These are phyloP conservation scores for Salmo trutta DNA, from an alignment of 2,797 vertebrate genomes.

Conservation along the genomic window DNA sequence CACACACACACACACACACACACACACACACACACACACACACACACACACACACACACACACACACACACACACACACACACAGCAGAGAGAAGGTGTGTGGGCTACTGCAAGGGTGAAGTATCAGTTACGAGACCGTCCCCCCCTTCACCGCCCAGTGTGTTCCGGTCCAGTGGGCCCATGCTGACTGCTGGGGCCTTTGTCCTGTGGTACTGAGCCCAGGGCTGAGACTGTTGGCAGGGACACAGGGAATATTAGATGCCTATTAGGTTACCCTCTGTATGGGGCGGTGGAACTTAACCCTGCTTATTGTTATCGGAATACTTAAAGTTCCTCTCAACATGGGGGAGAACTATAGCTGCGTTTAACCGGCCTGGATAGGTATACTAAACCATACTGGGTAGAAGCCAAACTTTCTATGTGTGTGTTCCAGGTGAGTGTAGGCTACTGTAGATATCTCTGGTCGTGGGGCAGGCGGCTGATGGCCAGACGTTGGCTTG, in stretches of 20 bases:
- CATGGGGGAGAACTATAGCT: constrained; percentile 31
- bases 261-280: constrained; percentile 58
- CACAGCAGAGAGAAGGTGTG: constrained; percentile 25
- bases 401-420: constrained; percentile 25
- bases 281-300: constrained; percentile 53
- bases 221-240: constrained; percentile 43
- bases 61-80: constrained; percentile 16
- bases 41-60: constrained; percentile 25
- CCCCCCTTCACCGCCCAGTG: constrained; percentile 10
- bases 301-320: constrained; percentile 39
- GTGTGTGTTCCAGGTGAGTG: constrained; percentile 13
- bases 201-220: constrained; percentile 43
- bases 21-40: constrained; percentile 14
- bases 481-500: constrained; percentile 16
- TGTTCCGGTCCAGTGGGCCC: constrained; percentile 29
- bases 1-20: constrained; percentile 33
- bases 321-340: constrained; percentile 17
- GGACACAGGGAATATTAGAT: constrained; percentile 53
- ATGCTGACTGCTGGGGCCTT: constrained; percentile 33
- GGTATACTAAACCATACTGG: constrained; percentile 4
- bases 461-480: background rate
- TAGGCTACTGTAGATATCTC: constrained; percentile 5
- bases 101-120: constrained; percentile 27
- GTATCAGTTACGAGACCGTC: background rate
- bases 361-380: constrained; percentile 15